Evolutionary conservation across 2,888 invertebrate species (phyloP).

Genomic region (Drosophila antonietae): DNA sequence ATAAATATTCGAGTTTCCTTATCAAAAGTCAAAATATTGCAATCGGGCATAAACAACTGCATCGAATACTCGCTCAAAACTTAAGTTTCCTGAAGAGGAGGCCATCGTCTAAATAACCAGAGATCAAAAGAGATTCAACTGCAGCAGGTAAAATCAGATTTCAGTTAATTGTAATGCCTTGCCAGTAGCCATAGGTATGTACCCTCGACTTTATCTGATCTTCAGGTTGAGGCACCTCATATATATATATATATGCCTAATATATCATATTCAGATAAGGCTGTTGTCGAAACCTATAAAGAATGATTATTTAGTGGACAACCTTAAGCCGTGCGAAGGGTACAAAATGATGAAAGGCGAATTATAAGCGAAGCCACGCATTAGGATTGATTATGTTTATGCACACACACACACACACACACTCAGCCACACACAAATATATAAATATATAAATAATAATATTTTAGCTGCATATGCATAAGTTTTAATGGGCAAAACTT

Average conservation of each 20-base stretch:
- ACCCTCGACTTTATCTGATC: not conserved
- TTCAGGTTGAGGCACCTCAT: not conserved
- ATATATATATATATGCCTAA: not conserved
- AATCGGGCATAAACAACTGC: not conserved
- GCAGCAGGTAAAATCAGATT: not conserved
- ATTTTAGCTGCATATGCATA: constrained; percentile 58
- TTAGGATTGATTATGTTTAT: constrained; percentile 4
- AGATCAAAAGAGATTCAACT: not conserved
- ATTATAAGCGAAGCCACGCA: not conserved
- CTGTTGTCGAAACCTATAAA: not conserved
- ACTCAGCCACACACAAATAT: constrained; percentile 4
- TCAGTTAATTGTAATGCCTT: not conserved
- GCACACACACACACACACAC: constrained; percentile 15
- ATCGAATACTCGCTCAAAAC: not conserved
- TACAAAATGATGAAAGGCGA: not conserved
- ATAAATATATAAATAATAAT: constrained; percentile 29
- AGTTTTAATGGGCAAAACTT: constrained; percentile 44
- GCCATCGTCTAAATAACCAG: not conserved
- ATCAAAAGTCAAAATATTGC: not conserved
- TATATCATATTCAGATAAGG: not conserved
- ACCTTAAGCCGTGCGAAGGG: not conserved
- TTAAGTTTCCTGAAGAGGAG: not conserved
- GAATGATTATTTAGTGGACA: not conserved
- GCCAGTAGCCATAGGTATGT: no score
- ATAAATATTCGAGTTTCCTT: not conserved